Evolutionary conservation across 2,113 vertebrate genomes (phyloP), one percentile per base, ranked within the genome.

Genomic region (Zeus faber): DNA sequence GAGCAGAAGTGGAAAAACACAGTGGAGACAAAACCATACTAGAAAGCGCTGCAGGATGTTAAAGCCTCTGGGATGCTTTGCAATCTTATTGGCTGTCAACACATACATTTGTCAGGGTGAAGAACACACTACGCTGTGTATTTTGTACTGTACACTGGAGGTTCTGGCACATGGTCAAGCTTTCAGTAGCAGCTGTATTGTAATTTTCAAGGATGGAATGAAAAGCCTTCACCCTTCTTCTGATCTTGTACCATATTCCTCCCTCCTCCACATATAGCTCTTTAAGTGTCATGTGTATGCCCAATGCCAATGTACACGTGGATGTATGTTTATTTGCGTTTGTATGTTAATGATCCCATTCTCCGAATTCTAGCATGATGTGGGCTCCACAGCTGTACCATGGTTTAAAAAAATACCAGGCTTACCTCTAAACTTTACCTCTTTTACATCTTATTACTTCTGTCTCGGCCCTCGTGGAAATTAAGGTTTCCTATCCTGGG

Each of bases 391-490:
- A 58, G 26, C 23, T 45, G 6, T 24, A 59, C 37, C 63, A 50
- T 45, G 64, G 49, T 46, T 41, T 14, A 64, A 53, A 63, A 47
- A 63, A 66, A 60, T 63, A 39, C 17, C 47, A 46, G 57, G 46
- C 60, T 76, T 48, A 31, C 21, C 18, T 41, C 29, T 10, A 54
- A 29, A 43, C 57, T 62, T 31, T 9, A 56, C 46, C 49, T 37
- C 6, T 37, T 37, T n/a, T 13, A 9, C 13, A 2, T 64, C 39
- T 37, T 45, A 41, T 46, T 40, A 62, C 51, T 67, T 16, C 49
- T 33, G 20, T 53, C 22, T 53, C 23, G n/a, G n/a, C n/a, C 5
- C 24, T 40, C 9, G 13, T 43, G 29, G 49, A 79, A 69, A 60
- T 49, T 24, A 22, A 56, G 23, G 45, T 57, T 65, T 64, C 25